Percentiles rank a stretch among this genome's conserved stretches.
Evolutionary conservation across 2,888 invertebrate species (phyloP).

Genomic region (Phytoseiulus persimilis): DNA sequence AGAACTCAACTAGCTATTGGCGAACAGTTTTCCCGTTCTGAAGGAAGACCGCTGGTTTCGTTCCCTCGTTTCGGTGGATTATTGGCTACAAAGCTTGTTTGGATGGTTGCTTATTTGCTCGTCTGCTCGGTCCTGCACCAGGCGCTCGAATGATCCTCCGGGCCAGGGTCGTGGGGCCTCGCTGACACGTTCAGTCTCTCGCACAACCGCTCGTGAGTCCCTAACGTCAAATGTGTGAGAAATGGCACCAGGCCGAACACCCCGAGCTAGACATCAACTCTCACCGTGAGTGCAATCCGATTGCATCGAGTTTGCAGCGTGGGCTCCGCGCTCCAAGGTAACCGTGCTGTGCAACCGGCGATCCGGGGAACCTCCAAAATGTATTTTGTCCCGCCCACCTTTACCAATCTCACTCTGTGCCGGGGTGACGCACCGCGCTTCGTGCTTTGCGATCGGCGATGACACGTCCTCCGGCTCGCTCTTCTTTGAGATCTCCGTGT

Average conservation of each 20-base stretch:
- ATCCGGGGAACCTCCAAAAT: too few species aligned
- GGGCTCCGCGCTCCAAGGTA: too few species aligned
- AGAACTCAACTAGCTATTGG: background rate
- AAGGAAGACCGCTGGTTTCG: background rate
- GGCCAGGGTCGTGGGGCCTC: background rate
- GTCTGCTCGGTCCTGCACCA: background rate
- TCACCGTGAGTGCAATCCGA: background rate
- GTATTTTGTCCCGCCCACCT: too few species aligned
- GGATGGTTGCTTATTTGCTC: background rate
- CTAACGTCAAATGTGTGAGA: background rate
- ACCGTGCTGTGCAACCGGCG: too few species aligned
- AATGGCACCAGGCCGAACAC: background rate
- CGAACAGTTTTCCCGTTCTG: background rate
- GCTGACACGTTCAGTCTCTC: background rate
- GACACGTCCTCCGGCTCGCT: too few species aligned
- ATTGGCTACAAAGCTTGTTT: background rate
- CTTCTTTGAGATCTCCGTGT: too few species aligned
- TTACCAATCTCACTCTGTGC: too few species aligned
- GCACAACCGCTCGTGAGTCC: background rate
- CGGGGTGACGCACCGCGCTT: too few species aligned
- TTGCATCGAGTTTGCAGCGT: background rate
- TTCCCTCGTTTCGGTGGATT: background rate
- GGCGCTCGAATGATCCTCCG: too few species aligned
- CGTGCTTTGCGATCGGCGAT: too few species aligned
- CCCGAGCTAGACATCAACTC: background rate